Base-by-base conservation (phyloP, 2,797 vertebrate species). In the Sebastes minor region DNA sequence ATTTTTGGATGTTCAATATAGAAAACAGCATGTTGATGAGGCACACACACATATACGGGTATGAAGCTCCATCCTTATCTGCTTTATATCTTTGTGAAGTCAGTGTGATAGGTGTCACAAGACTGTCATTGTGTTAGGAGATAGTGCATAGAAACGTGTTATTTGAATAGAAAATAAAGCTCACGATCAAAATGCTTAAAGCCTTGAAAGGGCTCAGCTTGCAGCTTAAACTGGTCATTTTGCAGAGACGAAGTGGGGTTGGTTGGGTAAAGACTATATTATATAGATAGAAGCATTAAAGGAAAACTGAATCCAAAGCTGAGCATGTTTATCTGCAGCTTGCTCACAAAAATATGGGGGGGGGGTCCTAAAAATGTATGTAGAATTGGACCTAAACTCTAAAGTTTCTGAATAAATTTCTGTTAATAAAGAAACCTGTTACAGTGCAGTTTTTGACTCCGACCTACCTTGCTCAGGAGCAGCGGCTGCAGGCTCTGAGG, bases 401-500 rank as follows among this genome's bases (percentile, higher is more conserved):
- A 35, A 0, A 42, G 18, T 61, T 49, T 73, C 0, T 59, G 25
- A 46, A 65, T 28, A 1, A 1, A 27, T 52, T 52, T 70, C 25
- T 27, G 1, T 69, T 7, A 11, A 25, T 27, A 20, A 4, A 18
- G 10, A 46, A 56, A 42, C 11, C 8, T 53, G 59, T 22, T 4
- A 1, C 10, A 38, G 12, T 20, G 22, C 6, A 18, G 5, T 63
- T 64, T 74, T 7, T 38, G 38, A 64, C 52, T 56, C 65, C 16
- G 5, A 30, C 85, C 23, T 71, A 95, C 94, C 92, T 88, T 71
- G 68, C 71, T 89, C 88, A 35, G 90, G 76, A 81, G 86, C 71
- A 52, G 76, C 71, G 4, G 60, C 75, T 3, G 32, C 30, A 33
- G 65, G 59, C 27, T 60, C 83, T 8, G 64, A 28, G 38, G 55